These are phyloP conservation scores for Guaruba guarouba DNA, from an alignment of 2,113 vertebrate genomes.

Conservation along the genomic window DNA sequence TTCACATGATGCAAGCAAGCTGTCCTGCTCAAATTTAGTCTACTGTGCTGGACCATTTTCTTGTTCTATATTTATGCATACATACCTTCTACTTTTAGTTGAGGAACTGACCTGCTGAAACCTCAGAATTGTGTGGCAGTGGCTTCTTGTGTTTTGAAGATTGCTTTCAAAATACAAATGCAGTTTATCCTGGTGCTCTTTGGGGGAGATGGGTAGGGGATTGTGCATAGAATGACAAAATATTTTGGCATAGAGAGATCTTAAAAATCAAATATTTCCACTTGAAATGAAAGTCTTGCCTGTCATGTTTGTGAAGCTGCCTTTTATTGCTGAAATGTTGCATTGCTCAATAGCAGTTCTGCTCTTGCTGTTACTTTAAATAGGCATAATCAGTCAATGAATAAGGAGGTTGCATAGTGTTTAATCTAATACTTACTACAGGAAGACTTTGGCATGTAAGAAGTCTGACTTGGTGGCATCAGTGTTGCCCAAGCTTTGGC, in stretches of 20 bases:
- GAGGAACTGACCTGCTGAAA: background rate
- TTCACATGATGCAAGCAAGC: background rate
- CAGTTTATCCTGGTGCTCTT: background rate
- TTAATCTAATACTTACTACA: constrained; percentile 23
- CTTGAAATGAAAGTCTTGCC: background rate
- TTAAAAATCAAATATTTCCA: background rate
- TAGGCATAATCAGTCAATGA: constrained; percentile 64
- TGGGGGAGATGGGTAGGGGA: background rate
- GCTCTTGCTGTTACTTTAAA: constrained; percentile 62
- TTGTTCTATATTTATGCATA: background rate
- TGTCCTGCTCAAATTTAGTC: background rate
- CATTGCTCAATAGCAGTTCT: constrained; percentile 64
- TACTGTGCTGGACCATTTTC: background rate
- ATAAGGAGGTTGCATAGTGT: constrained; percentile 38
- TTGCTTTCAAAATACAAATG: background rate
- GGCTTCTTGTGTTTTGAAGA: background rate
- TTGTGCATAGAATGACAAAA: background rate
- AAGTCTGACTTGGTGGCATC: background rate
- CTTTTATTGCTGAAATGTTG: background rate
- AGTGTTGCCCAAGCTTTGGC: background rate
- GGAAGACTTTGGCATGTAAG: background rate
- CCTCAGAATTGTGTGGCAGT: background rate
- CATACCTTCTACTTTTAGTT: background rate
- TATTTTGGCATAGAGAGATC: background rate
- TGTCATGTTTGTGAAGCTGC: background rate